A percentile compares a stretch with the other conserved stretches of the same genome.
These are phyloP conservation scores for Meloidogyne chitwoodi DNA, from an alignment of 1,140 invertebrate genomes.

Conservation along the genomic window DNA sequence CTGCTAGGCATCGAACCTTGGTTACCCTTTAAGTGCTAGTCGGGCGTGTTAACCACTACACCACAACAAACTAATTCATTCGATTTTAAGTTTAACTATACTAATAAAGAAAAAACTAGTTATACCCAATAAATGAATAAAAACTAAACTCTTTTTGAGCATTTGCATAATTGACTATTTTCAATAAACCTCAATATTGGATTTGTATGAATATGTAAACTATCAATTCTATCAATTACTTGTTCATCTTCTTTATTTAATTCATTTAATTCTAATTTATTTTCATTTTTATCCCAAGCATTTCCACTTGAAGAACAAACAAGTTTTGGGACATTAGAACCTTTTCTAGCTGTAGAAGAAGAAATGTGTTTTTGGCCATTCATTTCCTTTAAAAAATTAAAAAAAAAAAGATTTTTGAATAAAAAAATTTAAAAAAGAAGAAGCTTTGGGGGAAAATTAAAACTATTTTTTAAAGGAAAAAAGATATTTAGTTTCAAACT, in stretches of 20 bases:
- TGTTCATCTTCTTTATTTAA: neutral
- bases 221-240: conserved; percentile 19
- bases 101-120: too few relatives aligned
- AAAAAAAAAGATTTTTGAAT: neutral
- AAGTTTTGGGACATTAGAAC: neutral
- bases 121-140: neutral
- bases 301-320: neutral
- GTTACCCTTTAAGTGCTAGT: neutral
- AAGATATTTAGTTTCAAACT: neutral
- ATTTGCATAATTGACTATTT: neutral
- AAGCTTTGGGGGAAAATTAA: neutral
- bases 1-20: conserved; percentile 21
- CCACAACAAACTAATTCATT: too few relatives aligned
- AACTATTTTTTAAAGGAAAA: neutral
- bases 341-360: neutral
- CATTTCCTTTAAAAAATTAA: neutral
- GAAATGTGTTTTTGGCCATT: neutral
- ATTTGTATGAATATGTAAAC: conserved; percentile 41
- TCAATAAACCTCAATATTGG: conserved; percentile 40
- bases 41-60: too few relatives aligned
- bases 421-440: conserved; percentile 7
- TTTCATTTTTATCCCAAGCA: neutral
- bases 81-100: too few relatives aligned
- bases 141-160: neutral
- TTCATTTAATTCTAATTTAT: neutral